A percentile compares a stretch with the other conserved stretches of the same genome.
phyloP scores from a whole-genome alignment of 2,797 vertebrate genomes.

The Falco novaeseelandiae region DNA sequence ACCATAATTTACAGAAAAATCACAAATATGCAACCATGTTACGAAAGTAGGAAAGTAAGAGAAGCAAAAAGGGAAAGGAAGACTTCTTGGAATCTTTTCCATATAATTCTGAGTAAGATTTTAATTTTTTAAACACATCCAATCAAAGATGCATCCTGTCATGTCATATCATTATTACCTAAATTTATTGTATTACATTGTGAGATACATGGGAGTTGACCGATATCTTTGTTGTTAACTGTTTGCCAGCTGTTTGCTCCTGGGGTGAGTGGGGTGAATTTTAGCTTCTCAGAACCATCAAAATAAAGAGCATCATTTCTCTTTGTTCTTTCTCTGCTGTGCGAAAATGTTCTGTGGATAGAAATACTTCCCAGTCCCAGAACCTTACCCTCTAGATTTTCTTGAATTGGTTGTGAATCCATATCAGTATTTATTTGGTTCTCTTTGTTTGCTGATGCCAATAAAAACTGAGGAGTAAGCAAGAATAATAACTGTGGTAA shows the following conservation, averaged over 20 bases:
- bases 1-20: conserved; percentile 69
- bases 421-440: background rate
- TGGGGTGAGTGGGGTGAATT: conserved; percentile 43
- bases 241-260: conserved; percentile 67
- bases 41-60: background rate
- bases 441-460: background rate
- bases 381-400: background rate
- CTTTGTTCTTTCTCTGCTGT: conserved; percentile 37
- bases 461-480: background rate
- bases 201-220: conserved; percentile 56
- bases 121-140: conserved; percentile 14
- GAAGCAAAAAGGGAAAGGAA: background rate
- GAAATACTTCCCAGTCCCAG: background rate
- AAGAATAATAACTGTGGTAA: background rate
- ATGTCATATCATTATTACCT: conserved; percentile 61
- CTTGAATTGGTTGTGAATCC: background rate
- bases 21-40: conserved; percentile 54
- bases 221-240: conserved; percentile 62
- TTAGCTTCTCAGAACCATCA: conserved; percentile 48
- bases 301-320: conserved; percentile 50
- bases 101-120: background rate
- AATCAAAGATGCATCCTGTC: conserved; percentile 47
- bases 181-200: conserved; percentile 49
- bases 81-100: conserved; percentile 1
- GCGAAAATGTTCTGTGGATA: background rate